Evolutionary conservation across 2,888 invertebrate species (phyloP).

Genomic region (Brachypterus glaber): DNA sequence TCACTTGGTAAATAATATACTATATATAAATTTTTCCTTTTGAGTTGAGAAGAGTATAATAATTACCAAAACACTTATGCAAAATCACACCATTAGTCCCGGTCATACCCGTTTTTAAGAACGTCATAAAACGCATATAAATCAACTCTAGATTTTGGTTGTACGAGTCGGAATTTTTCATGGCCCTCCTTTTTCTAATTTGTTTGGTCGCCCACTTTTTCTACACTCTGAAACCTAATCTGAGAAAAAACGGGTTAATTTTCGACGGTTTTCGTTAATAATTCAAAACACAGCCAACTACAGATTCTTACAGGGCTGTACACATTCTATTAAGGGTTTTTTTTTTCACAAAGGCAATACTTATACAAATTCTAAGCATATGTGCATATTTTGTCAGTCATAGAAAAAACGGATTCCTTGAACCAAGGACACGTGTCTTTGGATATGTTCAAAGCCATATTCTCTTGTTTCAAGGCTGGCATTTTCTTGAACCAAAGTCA

Average conservation of each 20-base stretch:
- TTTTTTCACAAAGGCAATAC: no score
- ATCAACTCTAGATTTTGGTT: constrained; percentile 24
- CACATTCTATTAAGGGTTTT: no score
- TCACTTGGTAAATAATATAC: no score
- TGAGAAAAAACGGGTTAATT: constrained; percentile 26
- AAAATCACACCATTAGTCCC: neutral
- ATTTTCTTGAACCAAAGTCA: no score
- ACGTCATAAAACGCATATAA: constrained; percentile 28
- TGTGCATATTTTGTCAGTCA: no score
- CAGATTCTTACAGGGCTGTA: constrained; percentile 12
- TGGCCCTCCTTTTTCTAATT: constrained; percentile 23
- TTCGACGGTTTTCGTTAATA: constrained; percentile 17
- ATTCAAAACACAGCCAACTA: constrained; percentile 24
- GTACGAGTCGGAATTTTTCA: constrained; percentile 5
- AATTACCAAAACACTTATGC: constrained; percentile 1
- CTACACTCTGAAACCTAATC: constrained; percentile 20
- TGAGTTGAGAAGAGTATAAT: no score
- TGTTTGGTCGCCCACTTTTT: constrained; percentile 13
- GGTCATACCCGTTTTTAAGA: constrained; percentile 21
- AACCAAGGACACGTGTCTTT: no score
- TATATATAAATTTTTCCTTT: no score
- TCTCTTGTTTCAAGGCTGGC: no score
- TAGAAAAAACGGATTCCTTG: no score
- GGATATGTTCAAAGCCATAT: no score
- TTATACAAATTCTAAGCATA: no score